A percentile compares a stretch with the other conserved stretches of the same genome.
Evolutionary conservation across 2,797 vertebrate species (phyloP).

Genomic region (Chelon labrosus): DNA sequence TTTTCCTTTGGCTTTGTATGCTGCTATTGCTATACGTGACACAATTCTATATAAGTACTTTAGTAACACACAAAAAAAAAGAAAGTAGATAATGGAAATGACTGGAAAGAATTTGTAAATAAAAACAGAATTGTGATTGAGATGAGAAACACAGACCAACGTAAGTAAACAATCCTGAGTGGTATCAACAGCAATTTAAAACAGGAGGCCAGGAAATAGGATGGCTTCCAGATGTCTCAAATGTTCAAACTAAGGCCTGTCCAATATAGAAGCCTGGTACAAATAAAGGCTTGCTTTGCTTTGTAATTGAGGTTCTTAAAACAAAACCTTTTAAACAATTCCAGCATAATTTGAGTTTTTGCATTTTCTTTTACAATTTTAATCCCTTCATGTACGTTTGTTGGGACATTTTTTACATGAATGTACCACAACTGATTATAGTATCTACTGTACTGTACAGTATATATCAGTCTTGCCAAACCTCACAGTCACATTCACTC

Average conservation of each 20-base stretch:
- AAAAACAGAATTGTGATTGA: neutral
- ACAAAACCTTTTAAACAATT: conserved; percentile 10
- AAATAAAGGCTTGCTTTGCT: neutral
- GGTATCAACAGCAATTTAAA: neutral
- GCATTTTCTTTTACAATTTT: neutral
- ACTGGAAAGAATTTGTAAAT: neutral
- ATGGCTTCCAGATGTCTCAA: neutral
- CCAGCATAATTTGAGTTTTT: conserved; percentile 24
- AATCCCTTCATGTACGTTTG: neutral
- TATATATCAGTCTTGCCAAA: conserved; percentile 32
- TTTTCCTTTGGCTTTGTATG: neutral
- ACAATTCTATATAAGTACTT: too few species aligned
- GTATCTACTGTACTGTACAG: neutral
- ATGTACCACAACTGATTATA: conserved; percentile 55
- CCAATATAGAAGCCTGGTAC: neutral
- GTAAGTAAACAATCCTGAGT: too few species aligned
- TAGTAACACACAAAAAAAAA: neutral
- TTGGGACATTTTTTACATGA: conserved; percentile 18
- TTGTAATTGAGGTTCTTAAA: neutral
- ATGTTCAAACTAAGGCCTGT: neutral
- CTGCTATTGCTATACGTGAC: too few species aligned
- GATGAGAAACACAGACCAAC: neutral
- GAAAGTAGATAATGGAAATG: neutral
- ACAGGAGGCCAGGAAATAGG: neutral
- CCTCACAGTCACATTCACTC: conserved; percentile 62